Percentiles rank a stretch among this genome's conserved stretches.
These are phyloP conservation scores for Parapsyche elsis DNA, from an alignment of 1,140 invertebrate genomes.

Conservation along the genomic window DNA sequence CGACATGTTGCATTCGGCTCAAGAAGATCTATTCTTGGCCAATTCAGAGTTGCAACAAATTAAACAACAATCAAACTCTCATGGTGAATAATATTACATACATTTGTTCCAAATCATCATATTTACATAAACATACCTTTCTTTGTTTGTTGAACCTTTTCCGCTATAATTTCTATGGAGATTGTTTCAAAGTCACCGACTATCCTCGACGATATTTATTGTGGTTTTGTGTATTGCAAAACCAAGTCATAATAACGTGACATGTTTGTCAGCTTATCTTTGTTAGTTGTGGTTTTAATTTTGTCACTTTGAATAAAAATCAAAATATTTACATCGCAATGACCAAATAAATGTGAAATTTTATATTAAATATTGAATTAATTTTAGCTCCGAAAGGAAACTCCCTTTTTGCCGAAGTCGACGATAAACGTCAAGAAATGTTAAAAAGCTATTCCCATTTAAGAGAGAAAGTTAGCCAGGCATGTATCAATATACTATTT, in stretches of 20 bases:
- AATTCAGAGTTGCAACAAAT: conserved; percentile 45
- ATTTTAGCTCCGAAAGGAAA: conserved; percentile 66
- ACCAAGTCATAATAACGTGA: too few relatives aligned
- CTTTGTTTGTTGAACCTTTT: too few relatives aligned
- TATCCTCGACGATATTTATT: background rate
- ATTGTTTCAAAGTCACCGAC: background rate
- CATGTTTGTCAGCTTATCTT: too few relatives aligned
- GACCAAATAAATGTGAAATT: too few relatives aligned
- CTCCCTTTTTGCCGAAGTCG: conserved; percentile 67
- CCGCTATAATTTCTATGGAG: too few relatives aligned
- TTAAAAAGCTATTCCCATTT: conserved; percentile 65
- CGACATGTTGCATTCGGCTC: conserved; percentile 53
- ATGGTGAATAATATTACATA: conserved; percentile 43
- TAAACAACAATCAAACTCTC: conserved; percentile 40
- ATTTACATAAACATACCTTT: background rate
- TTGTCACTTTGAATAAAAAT: background rate
- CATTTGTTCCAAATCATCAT: background rate
- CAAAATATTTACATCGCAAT: too few relatives aligned
- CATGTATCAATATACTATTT: conserved; percentile 52
- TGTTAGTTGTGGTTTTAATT: conserved; percentile 6
- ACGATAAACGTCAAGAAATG: conserved; percentile 68
- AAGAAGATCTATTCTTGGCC: conserved; percentile 45
- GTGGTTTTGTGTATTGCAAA: too few relatives aligned
- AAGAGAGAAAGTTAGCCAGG: conserved; percentile 66
- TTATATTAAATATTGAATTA: too few relatives aligned